phyloP scores from a whole-genome alignment of 2,113 vertebrate species.

The Progne subis region DNA sequence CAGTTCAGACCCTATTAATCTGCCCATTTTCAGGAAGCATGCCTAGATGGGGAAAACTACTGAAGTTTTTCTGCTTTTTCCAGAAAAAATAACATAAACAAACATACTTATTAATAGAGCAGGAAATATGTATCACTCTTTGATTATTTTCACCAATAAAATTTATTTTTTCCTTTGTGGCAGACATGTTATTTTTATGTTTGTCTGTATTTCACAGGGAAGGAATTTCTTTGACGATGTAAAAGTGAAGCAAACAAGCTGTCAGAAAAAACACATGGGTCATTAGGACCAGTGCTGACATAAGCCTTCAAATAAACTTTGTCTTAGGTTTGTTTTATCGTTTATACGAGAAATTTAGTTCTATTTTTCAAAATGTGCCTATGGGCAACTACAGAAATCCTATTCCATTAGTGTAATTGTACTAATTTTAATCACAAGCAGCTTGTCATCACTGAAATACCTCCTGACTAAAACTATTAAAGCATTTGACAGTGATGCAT shows the following conservation, averaged over 20 bases:
- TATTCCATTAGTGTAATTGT: background rate
- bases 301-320: background rate
- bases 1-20: background rate
- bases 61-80: background rate
- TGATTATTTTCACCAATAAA: background rate
- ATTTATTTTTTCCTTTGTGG: background rate
- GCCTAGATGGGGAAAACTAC: background rate
- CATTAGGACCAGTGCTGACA: background rate
- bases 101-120: background rate
- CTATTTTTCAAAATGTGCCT: background rate
- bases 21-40: background rate
- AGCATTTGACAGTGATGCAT: slow-evolving; percentile 10
- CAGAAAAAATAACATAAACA: background rate
- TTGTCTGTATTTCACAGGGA: background rate
- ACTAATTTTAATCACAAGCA: slow-evolving; percentile 8
- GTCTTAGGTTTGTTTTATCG: background rate
- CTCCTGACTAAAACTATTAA: background rate
- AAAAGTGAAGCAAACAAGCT: background rate
- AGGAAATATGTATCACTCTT: background rate
- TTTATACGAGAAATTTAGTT: background rate
- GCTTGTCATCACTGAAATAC: background rate
- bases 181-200: background rate
- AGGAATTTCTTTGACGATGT: background rate
- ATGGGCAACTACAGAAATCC: background rate
- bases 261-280: background rate